phyloP scores from a whole-genome alignment of 2,888 invertebrate genomes.

The Eupithecia exiguata region DNA sequence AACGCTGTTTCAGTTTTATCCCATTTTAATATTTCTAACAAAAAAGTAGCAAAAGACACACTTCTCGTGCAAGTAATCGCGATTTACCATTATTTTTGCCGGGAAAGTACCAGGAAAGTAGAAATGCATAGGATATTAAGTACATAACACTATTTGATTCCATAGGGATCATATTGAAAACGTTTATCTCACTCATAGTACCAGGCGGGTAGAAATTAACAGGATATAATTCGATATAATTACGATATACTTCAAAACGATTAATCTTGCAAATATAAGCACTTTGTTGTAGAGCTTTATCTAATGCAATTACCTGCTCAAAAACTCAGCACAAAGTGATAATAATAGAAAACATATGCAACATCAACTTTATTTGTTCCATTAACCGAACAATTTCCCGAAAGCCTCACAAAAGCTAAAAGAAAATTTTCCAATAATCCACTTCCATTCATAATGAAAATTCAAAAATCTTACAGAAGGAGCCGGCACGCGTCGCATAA shows the following conservation, averaged over 20 bases:
- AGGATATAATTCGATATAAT: neutral
- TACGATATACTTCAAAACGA: neutral
- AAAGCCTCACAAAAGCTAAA: constrained; percentile 1
- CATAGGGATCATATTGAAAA: no score
- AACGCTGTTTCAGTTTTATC: no score
- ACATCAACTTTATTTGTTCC: constrained; percentile 9
- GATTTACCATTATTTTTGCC: no score
- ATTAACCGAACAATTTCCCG: constrained; percentile 3
- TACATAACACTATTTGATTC: no score
- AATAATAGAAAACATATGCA: neutral
- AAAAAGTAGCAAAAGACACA: no score
- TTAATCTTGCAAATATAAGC: neutral
- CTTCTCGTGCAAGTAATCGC: no score
- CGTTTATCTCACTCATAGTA: no score
- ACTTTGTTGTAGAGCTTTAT: neutral
- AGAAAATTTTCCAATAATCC: constrained; percentile 22
- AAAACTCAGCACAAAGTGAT: neutral
- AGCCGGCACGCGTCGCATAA: constrained; percentile 76
- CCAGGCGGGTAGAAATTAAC: no score
- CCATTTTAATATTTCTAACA: no score
- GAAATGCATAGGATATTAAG: no score
- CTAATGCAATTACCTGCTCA: neutral
- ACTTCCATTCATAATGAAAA: constrained; percentile 30
- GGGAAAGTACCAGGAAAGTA: no score
- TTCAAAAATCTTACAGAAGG: constrained; percentile 57